These are phyloP conservation scores for Hirudo medicinalis DNA, from an alignment of 1,140 invertebrate species.

Conservation along the genomic window DNA sequence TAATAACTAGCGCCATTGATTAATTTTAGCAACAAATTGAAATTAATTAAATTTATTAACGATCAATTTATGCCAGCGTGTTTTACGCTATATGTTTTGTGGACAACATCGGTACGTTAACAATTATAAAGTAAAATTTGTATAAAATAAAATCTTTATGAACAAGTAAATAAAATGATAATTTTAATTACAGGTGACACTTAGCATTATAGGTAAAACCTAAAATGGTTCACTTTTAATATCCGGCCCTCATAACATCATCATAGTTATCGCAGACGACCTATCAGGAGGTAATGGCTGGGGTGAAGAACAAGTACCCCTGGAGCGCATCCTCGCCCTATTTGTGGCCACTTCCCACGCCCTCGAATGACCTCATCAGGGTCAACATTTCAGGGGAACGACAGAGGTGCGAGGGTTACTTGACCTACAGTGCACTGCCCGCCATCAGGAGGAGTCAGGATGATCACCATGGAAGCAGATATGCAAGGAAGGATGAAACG, in stretches of 20 bases:
- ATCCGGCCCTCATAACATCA: background rate
- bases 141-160: no score
- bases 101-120: no score
- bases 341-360: background rate
- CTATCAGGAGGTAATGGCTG: background rate
- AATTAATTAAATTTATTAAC: background rate
- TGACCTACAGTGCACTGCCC: constrained; percentile 5
- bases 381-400: background rate
- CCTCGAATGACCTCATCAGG: background rate
- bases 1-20: background rate
- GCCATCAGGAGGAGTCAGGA: constrained; percentile 1
- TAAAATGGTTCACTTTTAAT: no score
- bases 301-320: background rate
- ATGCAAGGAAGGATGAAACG: no score
- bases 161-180: no score
- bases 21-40: background rate
- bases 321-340: background rate
- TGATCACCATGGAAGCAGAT: background rate
- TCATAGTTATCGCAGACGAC: background rate
- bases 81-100: no score
- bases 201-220: no score
- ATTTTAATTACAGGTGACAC: no score
- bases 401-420: background rate
- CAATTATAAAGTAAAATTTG: no score
- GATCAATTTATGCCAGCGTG: no score